Evolutionary conservation across 2,113 vertebrate genomes (phyloP), one percentile per base, ranked within the genome.

Genomic region (Tympanuchus pallidicinctus): DNA sequence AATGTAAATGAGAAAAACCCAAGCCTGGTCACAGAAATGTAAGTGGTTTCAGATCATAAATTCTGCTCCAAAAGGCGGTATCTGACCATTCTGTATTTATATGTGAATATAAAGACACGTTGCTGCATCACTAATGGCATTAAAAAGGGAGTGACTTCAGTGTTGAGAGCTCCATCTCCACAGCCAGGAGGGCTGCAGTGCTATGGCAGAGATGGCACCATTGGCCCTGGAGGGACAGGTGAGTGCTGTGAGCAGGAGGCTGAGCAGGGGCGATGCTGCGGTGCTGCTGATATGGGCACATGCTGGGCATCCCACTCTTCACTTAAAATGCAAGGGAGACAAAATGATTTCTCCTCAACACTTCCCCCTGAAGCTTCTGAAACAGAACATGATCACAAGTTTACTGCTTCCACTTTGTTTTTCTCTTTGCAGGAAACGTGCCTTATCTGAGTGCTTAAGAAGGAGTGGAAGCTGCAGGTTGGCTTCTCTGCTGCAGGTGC

Each of bases 61-160:
- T 88, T 89, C 90, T 15, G 81, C 87, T 96, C 87, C 8, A 79
- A 92, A 92, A 77, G 78, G 87, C 91, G 91, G 48, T 82, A 86
- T 82, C 56, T 60, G 93, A 85, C 74, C 92, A 93, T 87, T 96
- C 78, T 94, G 86, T 94, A 94, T 95, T 96, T 96, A 94, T 86
- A 85, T 90, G 57, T 82, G 72, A 78, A 86, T 96, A 96, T 84
- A 94, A 93, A 93, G 94, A 93, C 82, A 40, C 81, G 67, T 94
- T 71, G 84, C 94, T 96, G 85, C 94, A 91, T 94, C 78, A 82
- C 86, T 94, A 79, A 86, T 52, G 54, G 88, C 88, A 88, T 92
- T 88, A 92, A 92, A 94, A 57, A 90, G 63, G 54, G 80, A 86
- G 83, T 93, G 70, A 61, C 81, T 74, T 24, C 71, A 71, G 67